Evolutionary conservation across 2,888 invertebrate genomes (phyloP), one percentile per base, ranked within the genome.

Genomic region (Terebella lapidaria): DNA sequence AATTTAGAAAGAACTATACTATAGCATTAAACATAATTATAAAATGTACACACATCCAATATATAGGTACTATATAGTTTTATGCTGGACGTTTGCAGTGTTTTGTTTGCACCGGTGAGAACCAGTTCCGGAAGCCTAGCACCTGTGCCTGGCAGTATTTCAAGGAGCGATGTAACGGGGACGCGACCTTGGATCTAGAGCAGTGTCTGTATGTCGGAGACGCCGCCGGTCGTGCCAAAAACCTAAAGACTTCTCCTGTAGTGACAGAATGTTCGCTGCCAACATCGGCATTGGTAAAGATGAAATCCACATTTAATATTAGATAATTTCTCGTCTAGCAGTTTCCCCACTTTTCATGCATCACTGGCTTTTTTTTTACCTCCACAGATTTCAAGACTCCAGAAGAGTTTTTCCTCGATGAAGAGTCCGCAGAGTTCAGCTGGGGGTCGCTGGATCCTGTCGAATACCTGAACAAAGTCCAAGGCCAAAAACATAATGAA

Each of bases 311-410:
- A n/a, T n/a, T n/a, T n/a, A n/a, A n/a, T n/a, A n/a, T n/a, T n/a
- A n/a, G n/a, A n/a, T n/a, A n/a, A n/a, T n/a, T n/a, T n/a, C n/a
- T n/a, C n/a, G n/a, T n/a, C n/a, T n/a, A n/a, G n/a, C n/a, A n/a
- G n/a, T n/a, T n/a, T n/a, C n/a, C n/a, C n/a, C n/a, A n/a, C n/a
- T n/a, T n/a, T n/a, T n/a, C n/a, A n/a, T n/a, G n/a, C n/a, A n/a
- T n/a, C n/a, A n/a, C n/a, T n/a, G n/a, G n/a, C n/a, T n/a, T n/a
- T n/a, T n/a, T n/a, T n/a, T n/a, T n/a, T n/a, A n/a, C n/a, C n/a
- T n/a, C n/a, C n/a, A n/a, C n/a, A n/a, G n/a, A 83, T 58, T 99
- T 99, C 82, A 86, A 86, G 65, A 96, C 95, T 0, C 97, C 97
- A 0, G 97, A 99, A 80, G 92, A 93, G 79, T 92, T 89, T 80